Evolutionary conservation across 2,888 invertebrate species (phyloP).

Genomic region (Hydriomena furcata): DNA sequence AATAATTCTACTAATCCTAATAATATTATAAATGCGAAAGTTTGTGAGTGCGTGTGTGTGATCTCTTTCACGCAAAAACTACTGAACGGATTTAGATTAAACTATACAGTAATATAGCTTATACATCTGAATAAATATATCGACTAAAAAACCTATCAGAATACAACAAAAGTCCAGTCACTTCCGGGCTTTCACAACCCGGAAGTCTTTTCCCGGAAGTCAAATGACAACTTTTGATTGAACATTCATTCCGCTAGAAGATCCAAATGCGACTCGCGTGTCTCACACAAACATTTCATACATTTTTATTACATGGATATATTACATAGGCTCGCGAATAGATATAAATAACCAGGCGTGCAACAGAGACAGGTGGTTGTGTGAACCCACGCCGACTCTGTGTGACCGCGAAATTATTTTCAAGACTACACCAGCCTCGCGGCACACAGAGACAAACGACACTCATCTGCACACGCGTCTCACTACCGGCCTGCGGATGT

Average conservation of each 20-base stretch:
- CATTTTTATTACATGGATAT: constrained; percentile 46
- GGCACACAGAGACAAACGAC: constrained; percentile 55
- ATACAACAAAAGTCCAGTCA: not conserved
- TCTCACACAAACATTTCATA: constrained; percentile 26
- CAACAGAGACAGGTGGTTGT: constrained; percentile 81
- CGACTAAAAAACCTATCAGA: not conserved
- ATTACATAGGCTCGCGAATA: constrained; percentile 73
- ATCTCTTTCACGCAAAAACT: too few species aligned
- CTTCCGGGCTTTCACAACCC: constrained; percentile 5
- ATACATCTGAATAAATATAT: too few species aligned
- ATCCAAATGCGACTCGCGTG: constrained; percentile 13
- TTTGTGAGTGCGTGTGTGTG: too few species aligned
- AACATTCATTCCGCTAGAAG: not conserved
- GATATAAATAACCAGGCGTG: constrained; percentile 82
- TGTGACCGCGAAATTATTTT: constrained; percentile 84
- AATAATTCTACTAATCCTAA: too few species aligned
- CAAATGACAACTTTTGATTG: constrained; percentile 8
- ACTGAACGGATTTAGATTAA: too few species aligned
- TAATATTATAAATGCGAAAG: too few species aligned
- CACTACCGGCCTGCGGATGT: constrained; percentile 69
- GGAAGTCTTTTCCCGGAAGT: constrained; percentile 17
- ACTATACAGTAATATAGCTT: too few species aligned
- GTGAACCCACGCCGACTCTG: constrained; percentile 76
- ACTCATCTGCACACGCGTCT: constrained; percentile 66
- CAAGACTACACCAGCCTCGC: constrained; percentile 81